These are phyloP conservation scores for Callorhinus ursinus DNA, from an alignment of 2,113 vertebrate species.

Conservation along the genomic window DNA sequence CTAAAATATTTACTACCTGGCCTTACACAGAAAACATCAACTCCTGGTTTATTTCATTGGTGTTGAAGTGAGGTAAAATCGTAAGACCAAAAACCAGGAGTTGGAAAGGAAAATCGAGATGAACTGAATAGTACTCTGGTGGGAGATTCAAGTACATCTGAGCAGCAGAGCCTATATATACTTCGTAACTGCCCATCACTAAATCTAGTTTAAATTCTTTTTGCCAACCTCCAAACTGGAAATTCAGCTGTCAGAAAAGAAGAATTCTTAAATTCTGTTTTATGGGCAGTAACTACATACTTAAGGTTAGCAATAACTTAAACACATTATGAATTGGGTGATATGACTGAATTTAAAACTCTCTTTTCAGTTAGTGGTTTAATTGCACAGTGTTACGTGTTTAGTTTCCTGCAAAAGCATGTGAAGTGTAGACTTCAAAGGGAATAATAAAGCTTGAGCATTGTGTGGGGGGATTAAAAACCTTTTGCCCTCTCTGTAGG, in stretches of 20 bases:
- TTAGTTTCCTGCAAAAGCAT: background rate
- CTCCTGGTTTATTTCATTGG: background rate
- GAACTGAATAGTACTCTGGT: background rate
- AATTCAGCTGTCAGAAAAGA: background rate
- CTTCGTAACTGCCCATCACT: background rate
- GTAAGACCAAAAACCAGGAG: background rate
- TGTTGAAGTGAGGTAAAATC: background rate
- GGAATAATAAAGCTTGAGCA: background rate
- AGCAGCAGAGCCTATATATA: background rate
- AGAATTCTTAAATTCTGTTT: conserved; percentile 34
- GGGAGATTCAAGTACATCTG: background rate
- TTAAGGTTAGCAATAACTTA: conserved; percentile 38
- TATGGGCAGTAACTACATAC: conserved; percentile 2
- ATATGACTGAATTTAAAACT: conserved; percentile 3
- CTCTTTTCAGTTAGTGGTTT: background rate
- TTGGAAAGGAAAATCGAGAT: background rate
- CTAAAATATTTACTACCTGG: background rate
- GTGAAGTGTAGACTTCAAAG: background rate
- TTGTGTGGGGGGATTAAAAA: background rate
- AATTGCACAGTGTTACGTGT: background rate
- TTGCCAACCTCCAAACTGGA: background rate
- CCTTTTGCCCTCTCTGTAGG: background rate
- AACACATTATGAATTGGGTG: conserved; percentile 17
- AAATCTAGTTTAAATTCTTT: background rate
- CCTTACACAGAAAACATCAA: background rate